Evolutionary conservation across 53 echinoderm and acorn worm genomes (phyloP), one percentile per base, ranked within the genome.

Genomic region (Crossaster papposus): DNA sequence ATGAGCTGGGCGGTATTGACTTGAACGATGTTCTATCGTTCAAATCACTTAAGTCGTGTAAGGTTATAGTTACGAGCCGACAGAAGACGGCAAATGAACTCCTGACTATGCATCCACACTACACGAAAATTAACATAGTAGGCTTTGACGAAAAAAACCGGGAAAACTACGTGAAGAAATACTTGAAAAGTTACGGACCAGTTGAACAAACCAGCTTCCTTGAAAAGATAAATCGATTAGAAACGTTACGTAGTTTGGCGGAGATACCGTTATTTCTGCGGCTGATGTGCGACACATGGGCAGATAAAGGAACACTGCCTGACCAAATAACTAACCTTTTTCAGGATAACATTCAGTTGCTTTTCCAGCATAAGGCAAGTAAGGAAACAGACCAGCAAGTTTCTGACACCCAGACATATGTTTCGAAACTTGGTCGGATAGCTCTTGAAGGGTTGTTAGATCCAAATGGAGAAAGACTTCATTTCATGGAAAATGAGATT

Each of bases 221-320:
- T 11, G 33, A 58, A 33, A 30, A 81, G 34, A 20, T 81, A 0
- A 32, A 23, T 54, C 33, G 34, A 58, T 81, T 63, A 4, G 52
- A 81, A 2, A 62, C 36, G 11, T 63, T 81, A 0, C 81, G 81
- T 35, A 81, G 32, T 32, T 63, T 63, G 35, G 62, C 18, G 30
- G 34, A 55, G 62, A 81, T 81, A 81, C 81, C 81, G 11, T 63
- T 81, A 33, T 1, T 81, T 33, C 58, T 81, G 20, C 34, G 81
- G 62, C 23, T 63, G 64, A 81, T 81, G 81, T 81, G 81, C n/a
- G 15, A 54, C 63, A 81, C 81, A 4, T 81, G 81, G 81, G 58
- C 18, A 34, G 2, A 17, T 51, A 20, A 58, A 31, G 22, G 1
- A 18, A 55, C 32, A 58, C 33, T 81, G 31, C 81, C 81, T 30